Evolutionary conservation across 2,113 vertebrate species (phyloP).

Genomic region (Bubalus kerabau): DNA sequence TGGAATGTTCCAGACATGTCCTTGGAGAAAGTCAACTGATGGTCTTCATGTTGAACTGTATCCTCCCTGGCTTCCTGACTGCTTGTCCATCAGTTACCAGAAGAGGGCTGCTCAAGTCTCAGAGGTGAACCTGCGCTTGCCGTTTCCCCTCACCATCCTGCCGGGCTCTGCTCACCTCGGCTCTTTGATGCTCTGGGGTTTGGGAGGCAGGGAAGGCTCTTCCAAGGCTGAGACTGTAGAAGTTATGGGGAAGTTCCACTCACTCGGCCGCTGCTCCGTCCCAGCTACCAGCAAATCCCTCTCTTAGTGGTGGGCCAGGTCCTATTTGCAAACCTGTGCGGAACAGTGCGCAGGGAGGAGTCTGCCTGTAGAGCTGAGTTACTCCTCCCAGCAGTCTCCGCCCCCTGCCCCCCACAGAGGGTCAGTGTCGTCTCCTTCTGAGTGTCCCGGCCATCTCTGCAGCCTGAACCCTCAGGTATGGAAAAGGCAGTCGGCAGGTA

Average conservation of each 20-base stretch:
- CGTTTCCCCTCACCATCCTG: neutral
- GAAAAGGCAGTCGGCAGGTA: rapidly evolving
- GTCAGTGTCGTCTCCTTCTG: neutral
- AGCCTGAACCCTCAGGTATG: rapidly evolving
- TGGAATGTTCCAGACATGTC: neutral
- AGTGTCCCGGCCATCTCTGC: rapidly evolving
- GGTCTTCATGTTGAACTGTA: neutral
- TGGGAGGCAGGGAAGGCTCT: neutral
- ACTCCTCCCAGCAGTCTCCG: neutral
- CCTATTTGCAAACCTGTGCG: neutral
- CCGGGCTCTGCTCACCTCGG: neutral
- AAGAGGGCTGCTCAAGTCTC: neutral
- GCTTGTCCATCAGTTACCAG: rapidly evolving
- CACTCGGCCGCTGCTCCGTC: rapidly evolving
- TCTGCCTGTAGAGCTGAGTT: rapidly evolving
- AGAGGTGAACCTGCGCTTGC: neutral
- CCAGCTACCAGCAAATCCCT: neutral
- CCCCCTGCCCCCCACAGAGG: neutral
- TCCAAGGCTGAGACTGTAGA: neutral
- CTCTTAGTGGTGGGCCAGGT: rapidly evolving
- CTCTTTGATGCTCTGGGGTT: neutral
- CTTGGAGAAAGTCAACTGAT: neutral
- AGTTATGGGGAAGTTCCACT: rapidly evolving
- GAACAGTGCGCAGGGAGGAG: rapidly evolving
- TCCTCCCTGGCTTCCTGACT: neutral